Evolutionary conservation across 2,797 vertebrate species (phyloP), one percentile per base, ranked within the genome.

Genomic region (Echeneis naucrates): DNA sequence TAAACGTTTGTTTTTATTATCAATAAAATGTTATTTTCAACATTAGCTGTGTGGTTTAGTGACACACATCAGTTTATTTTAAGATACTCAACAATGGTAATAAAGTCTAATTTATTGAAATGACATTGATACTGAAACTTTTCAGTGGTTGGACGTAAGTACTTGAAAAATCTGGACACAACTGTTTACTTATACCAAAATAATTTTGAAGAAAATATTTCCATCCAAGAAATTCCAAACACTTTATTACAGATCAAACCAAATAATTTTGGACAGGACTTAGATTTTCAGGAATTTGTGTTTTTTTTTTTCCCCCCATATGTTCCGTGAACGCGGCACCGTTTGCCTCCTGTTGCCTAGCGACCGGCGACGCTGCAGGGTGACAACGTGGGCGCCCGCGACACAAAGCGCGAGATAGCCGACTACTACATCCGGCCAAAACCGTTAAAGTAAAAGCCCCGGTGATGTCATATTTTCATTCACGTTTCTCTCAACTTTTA

Each of bases 1-100:
- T 21, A 21, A 51, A 68, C 45, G 63, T 61, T 68, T 85, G 58
- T 88, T 88, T 91, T 86, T 87, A 77, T 82, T 71, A 61, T 75
- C 74, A 87, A 88, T 84, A 90, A 92, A 90, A 83, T 72, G 44
- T 60, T 77, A 75, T 92, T 90, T 87, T 77, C 48, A 89, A 77
- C 44, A 40, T 54, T n/a, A 37, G 17, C 13, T 47, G 23, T 64
- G 32, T 66, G 19, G 0, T 68, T 71, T 60, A 24, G 17, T 13
- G 23, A 47, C n/a, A 55, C 19, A 30, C 14, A 60, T n/a, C 13
- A 42, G n/a, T n/a, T n/a, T n/a, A n/a, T n/a, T n/a, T 30, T 30
- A 30, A 30, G 30, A 6, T 30, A 30, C 6, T 30, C 6, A 30
- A 30, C 30, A 30, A 30, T 30, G 6, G 30, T 30, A 30, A 6